Evolutionary conservation across 2,888 invertebrate species (phyloP).

Genomic region (Petrolisthes cinctipes): DNA sequence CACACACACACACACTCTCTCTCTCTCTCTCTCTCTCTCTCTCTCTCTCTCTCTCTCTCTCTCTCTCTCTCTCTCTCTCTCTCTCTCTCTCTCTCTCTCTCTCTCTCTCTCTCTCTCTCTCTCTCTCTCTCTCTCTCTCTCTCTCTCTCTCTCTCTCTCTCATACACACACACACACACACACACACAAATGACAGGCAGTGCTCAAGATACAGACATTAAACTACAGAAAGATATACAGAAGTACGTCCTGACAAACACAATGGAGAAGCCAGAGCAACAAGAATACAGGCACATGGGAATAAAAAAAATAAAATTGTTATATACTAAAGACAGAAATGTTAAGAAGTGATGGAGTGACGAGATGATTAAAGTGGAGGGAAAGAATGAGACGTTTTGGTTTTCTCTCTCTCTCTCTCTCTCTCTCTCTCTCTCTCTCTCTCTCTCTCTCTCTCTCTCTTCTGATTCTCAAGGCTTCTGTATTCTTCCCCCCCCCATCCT

Average conservation of each 20-base stretch:
- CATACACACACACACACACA: not conserved
- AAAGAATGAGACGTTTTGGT: not conserved
- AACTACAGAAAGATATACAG: too few relatives aligned
- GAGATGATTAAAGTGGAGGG: too few relatives aligned
- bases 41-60: constrained; percentile 38
- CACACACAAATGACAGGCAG: too few relatives aligned
- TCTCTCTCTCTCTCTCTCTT: not conserved
- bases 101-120: constrained; percentile 7
- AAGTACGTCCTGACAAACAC: too few relatives aligned
- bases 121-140: not conserved
- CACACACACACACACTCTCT: not conserved
- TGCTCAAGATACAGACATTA: too few relatives aligned
- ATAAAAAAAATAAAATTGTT: too few relatives aligned
- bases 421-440: not conserved
- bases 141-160: not conserved
- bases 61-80: not conserved
- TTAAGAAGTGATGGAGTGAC: too few relatives aligned
- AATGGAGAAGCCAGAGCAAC: too few relatives aligned
- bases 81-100: not conserved
- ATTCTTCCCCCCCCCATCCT: not conserved
- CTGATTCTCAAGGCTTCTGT: not conserved
- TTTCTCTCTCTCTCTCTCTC: not conserved
- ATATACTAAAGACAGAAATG: too few relatives aligned
- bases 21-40: constrained; percentile 10
- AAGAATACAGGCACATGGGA: too few relatives aligned